A percentile compares a stretch with the other conserved stretches of the same genome.
Conservation (phyloP, 2,888 invertebrate species). For the Antheraea yamamai region DNA sequence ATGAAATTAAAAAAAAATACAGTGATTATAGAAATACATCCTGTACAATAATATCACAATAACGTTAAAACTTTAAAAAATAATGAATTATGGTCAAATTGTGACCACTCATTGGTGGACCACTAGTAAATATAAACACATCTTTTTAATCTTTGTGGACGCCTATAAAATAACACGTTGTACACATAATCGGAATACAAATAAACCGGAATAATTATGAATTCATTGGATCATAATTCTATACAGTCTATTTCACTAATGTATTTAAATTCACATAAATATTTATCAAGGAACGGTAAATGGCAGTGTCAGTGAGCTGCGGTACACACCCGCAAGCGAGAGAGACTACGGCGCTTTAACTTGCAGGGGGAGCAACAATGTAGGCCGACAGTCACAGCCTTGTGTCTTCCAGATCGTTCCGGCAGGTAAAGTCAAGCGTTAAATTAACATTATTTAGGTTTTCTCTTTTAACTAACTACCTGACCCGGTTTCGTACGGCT, state of each 20-base stretch:
- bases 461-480: constrained; percentile 20
- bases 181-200: not conserved
- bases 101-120: no score
- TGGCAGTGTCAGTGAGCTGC: constrained; percentile 89
- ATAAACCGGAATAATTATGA: constrained; percentile 3
- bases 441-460: constrained; percentile 26
- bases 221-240: not conserved
- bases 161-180: not conserved
- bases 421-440: constrained; percentile 82
- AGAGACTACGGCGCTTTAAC: constrained; percentile 93
- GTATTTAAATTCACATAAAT: constrained; percentile 10
- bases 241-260: not conserved
- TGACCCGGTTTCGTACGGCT: no score
- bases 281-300: constrained; percentile 63
- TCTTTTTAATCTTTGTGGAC: not conserved
- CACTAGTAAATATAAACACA: not conserved
- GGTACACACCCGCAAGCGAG: constrained; percentile 93
- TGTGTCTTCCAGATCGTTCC: constrained; percentile 95
- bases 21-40: no score
- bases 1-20: no score
- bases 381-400: constrained; percentile 91
- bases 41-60: no score
- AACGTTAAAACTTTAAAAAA: no score
- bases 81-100: no score
- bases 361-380: constrained; percentile 91